Percentiles rank a stretch among this genome's conserved stretches.
These are phyloP conservation scores for Dryomyza anilis DNA, from an alignment of 2,888 invertebrate genomes.

Conservation along the genomic window DNA sequence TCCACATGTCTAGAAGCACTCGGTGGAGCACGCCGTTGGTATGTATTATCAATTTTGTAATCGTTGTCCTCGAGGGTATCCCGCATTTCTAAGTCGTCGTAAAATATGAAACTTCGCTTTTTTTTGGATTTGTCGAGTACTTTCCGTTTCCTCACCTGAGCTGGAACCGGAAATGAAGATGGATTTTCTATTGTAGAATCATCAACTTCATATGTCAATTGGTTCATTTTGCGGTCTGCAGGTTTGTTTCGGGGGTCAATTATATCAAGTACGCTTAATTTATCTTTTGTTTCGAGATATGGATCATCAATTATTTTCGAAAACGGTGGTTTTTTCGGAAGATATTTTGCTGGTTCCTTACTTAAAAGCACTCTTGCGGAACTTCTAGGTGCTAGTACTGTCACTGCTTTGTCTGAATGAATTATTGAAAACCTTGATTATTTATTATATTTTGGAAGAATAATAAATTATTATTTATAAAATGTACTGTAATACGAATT, in stretches of 20 bases:
- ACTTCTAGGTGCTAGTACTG: neutral
- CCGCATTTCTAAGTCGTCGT: slow-evolving; percentile 38
- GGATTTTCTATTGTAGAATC: slow-evolving; percentile 11
- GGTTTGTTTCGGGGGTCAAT: slow-evolving; percentile 27
- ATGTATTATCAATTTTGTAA: slow-evolving; percentile 32
- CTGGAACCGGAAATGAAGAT: slow-evolving; percentile 14
- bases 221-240: slow-evolving; percentile 14
- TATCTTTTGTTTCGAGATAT: slow-evolving; percentile 34
- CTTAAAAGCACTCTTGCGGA: slow-evolving; percentile 12
- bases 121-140: slow-evolving; percentile 10
- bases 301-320: slow-evolving; percentile 34
- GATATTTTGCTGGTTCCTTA: slow-evolving; percentile 17
- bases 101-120: slow-evolving; percentile 30
- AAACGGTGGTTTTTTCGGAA: slow-evolving; percentile 32
- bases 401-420: neutral
- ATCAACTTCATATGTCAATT: slow-evolving; percentile 33
- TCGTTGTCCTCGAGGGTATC: slow-evolving; percentile 31
- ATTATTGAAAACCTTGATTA: neutral
- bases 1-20: neutral
- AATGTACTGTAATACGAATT: no score
- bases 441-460: no score
- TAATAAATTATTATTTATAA: neutral
- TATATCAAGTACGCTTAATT: slow-evolving; percentile 35
- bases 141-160: neutral
- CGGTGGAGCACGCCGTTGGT: neutral